Evolutionary conservation across 2,888 invertebrate species (phyloP).

Genomic region (Dioctria linearis): DNA sequence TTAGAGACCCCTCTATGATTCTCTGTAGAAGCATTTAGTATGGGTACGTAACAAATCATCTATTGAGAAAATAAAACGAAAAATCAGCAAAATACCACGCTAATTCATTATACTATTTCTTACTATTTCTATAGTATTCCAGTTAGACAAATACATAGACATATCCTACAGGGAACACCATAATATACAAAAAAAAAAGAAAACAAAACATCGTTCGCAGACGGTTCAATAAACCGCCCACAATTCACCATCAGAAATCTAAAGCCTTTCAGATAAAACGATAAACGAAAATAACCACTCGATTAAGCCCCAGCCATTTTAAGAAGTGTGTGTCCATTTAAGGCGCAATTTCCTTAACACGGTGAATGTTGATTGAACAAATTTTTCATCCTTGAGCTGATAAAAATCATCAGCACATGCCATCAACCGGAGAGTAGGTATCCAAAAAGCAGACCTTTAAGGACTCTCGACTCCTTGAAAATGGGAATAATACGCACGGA

Average conservation of each 20-base stretch:
- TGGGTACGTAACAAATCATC: too few species aligned
- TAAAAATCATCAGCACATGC: constrained; percentile 54
- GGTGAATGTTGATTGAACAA: constrained; percentile 50
- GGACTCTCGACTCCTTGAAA: constrained; percentile 27
- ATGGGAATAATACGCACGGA: constrained; percentile 4
- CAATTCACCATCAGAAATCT: background rate
- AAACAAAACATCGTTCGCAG: too few species aligned
- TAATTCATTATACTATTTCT: too few species aligned
- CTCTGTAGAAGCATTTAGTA: too few species aligned
- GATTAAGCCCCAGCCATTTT: constrained; percentile 1
- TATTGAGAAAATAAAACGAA: too few species aligned
- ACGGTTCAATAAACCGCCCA: too few species aligned
- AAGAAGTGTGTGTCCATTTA: constrained; percentile 40
- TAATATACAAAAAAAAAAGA: too few species aligned
- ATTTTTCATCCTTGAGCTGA: constrained; percentile 52
- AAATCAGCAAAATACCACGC: too few species aligned
- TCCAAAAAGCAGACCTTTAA: constrained; percentile 15
- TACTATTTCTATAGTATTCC: too few species aligned
- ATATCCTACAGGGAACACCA: too few species aligned
- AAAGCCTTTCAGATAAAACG: constrained; percentile 7
- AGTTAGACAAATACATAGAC: too few species aligned
- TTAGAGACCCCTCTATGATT: too few species aligned
- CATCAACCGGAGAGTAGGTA: constrained; percentile 30
- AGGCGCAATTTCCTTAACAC: constrained; percentile 50
- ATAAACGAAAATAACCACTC: constrained; percentile 9